Base-by-base conservation (phyloP, 2,113 vertebrate species). In the Polypterus senegalus region DNA sequence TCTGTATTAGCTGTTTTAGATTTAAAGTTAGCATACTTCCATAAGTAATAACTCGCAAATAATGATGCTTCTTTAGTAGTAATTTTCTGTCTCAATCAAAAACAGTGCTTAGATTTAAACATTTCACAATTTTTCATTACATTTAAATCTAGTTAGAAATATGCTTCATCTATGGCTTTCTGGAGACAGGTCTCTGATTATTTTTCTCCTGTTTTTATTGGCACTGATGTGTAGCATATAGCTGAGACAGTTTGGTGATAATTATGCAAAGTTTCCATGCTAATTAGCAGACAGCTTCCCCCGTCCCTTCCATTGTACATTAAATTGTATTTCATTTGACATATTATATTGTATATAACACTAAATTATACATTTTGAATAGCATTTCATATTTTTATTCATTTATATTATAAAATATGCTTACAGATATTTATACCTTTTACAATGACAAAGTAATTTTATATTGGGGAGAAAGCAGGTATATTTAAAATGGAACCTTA, bases 351-450 rank as follows among this genome's bases (percentile, higher is more conserved):
- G 85, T 86, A 80, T 86, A 84, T 86, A 84, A 27, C 83, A 82
- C 83, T 85, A 80, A 79, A 88, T 88, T 86, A 86, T 85, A 80
- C 81, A 88, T 86, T 86, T 81, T 81, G 82, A 86, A 76, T 83
- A 78, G 78, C 51, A 81, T 82, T 85, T 80, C 79, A 81, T 80
- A 79, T 73, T 76, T 85, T 75, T 68, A 77, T 80, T 81, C 76
- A 73, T 77, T 83, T 80, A 71, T 76, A 78, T 74, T 76, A 76
- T 73, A 67, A 79, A 77, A 78, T 9, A 65, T 73, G 74, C 76
- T 70, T 3, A 8, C n/a, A 7, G 9, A 45, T 69, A 64, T 74
- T 74, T 69, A 54, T 57, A 49, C 43, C 6, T 47, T 53, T 52
- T 66, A 51, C 43, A 61, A 61, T 49, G 51, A 52, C 51, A 52